phyloP scores from a whole-genome alignment of 2,797 vertebrate genomes.

The Thamnophis elegans region DNA sequence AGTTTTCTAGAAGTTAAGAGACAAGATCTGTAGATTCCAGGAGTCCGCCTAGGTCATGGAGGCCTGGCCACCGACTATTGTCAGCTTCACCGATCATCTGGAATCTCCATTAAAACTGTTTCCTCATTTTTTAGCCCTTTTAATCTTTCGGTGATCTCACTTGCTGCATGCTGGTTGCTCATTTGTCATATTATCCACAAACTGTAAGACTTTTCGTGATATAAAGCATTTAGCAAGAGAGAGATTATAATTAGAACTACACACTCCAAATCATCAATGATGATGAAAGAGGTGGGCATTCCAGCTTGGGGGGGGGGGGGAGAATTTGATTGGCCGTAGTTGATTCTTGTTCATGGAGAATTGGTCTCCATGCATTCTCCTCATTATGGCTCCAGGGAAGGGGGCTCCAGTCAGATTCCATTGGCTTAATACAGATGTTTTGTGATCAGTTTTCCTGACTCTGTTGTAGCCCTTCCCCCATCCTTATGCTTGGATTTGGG shows the following conservation, averaged over 20 bases:
- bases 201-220: background rate
- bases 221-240: background rate
- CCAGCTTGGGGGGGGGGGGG: background rate
- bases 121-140: constrained; percentile 20
- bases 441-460: background rate
- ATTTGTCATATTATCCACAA: background rate
- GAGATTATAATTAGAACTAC: background rate
- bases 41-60: background rate
- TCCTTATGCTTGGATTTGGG: background rate
- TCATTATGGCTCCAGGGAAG: background rate
- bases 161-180: background rate
- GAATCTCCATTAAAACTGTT: constrained; percentile 27
- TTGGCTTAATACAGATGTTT: background rate
- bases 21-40: background rate
- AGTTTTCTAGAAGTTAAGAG: background rate
- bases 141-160: constrained; percentile 10
- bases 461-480: background rate
- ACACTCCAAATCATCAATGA: background rate
- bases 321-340: background rate
- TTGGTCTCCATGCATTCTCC: background rate
- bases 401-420: background rate
- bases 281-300: background rate
- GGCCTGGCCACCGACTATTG: background rate
- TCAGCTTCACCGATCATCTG: background rate
- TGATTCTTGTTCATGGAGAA: background rate